These are phyloP conservation scores for Aethes cnicana DNA, from an alignment of 2,888 invertebrate genomes.

Conservation along the genomic window DNA sequence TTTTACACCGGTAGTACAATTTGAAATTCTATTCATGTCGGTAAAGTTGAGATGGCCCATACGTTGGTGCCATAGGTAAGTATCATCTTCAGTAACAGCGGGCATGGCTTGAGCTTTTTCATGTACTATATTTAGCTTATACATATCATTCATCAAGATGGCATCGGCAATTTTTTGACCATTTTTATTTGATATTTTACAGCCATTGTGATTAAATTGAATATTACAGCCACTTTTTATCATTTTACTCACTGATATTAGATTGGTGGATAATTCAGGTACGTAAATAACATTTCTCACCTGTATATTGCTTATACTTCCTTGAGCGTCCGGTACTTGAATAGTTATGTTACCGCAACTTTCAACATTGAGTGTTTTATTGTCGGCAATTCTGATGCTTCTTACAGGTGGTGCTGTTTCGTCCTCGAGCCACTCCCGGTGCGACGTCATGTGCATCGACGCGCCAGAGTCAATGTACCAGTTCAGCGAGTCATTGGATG, in stretches of 20 bases:
- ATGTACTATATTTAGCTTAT: constrained; percentile 22
- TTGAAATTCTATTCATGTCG: constrained; percentile 26
- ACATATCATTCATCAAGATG: constrained; percentile 29
- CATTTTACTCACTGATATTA: constrained; percentile 33
- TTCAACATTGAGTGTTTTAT: neutral
- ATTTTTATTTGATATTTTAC: constrained; percentile 12
- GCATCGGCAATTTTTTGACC: constrained; percentile 22
- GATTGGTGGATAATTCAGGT: constrained; percentile 30
- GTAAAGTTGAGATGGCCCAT: constrained; percentile 31
- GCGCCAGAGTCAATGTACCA: constrained; percentile 47
- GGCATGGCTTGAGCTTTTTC: constrained; percentile 10
- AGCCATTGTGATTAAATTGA: constrained; percentile 26
- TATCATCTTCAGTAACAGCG: constrained; percentile 3
- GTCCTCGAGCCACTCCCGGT: constrained; percentile 20
- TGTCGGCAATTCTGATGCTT: constrained; percentile 6
- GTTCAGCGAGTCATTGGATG: neutral
- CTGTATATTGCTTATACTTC: constrained; percentile 10
- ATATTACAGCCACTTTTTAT: constrained; percentile 25
- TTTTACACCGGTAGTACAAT: constrained; percentile 23
- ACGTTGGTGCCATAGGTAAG: constrained; percentile 29
- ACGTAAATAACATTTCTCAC: constrained; percentile 32
- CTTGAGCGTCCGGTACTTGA: neutral
- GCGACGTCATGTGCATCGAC: constrained; percentile 35
- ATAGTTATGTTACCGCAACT: constrained; percentile 1
- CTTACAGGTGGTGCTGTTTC: neutral